Evolutionary conservation across 2,797 vertebrate genomes (phyloP), one percentile per base, ranked within the genome.

Genomic region (Scleropages formosus): DNA sequence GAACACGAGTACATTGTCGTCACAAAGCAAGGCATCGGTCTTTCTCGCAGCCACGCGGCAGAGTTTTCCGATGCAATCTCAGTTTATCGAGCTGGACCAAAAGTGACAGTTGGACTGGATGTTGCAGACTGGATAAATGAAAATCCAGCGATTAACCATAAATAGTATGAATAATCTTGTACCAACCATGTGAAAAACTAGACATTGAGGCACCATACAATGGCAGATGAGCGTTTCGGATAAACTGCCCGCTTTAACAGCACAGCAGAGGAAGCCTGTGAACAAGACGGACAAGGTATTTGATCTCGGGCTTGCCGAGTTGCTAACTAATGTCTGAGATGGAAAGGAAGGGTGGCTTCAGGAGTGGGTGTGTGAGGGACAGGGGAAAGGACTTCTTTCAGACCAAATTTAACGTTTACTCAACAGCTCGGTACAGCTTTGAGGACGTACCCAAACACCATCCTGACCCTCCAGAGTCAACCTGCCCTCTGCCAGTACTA

Each of bases 391-490:
- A 13, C 81, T 68, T 82, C 78, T 84, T 88, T 83, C 81, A 85
- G 75, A 82, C 81, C 75, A 86, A 85, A 84, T 80, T 78, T 82
- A 67, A 0, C 79, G 78, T 89, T 89, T 90, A 85, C 85, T 88
- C 82, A 77, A 73, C 31, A 77, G 70, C 78, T 78, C 74, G 39
- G 76, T 78, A 66, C 82, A 77, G 64, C 80, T 86, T 83, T 82
- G 82, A 81, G 82, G 65, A 61, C 64, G 76, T 72, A 69, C 80
- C 82, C 81, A 86, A 83, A 86, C 77, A 83, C 64, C 82, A 47
- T 72, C 24, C 74, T 75, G 46, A 76, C 73, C 79, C 75, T 44
- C 67, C 3, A 27, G 81, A 84, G 75, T 80, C 77, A 80, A 68
- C 75, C 80, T 79, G 80, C 81, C 78, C 81, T 82, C 71, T 79